Base-by-base conservation (phyloP, 2,113 vertebrate species). In the Brienomyrus longianalis region DNA sequence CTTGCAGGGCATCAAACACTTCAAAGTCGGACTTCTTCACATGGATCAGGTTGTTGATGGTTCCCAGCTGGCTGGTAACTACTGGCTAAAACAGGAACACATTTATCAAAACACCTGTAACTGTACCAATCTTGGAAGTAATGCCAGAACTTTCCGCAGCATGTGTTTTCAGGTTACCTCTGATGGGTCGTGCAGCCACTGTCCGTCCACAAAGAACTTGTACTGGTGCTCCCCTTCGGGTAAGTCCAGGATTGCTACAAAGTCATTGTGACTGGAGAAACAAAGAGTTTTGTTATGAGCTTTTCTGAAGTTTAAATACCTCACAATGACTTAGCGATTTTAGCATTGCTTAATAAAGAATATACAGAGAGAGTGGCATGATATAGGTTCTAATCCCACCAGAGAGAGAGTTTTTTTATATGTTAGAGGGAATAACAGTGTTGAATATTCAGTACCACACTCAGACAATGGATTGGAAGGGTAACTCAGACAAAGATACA, bases 161-260 rank as follows among this genome's bases (percentile, higher is more conserved):
- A 23, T 9, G 23, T 27, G 23, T 13, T 52, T 83, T 84, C 39
- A 62, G 10, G n/a, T 94, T 96, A 99, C 98, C 97, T 99, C 98
- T 17, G 97, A 97, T 0, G 98, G 95, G 92, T 99, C 98, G 54
- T 99, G 97, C 83, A 98, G 95, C 98, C 98, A 99, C 91, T 99
- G 98, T 87, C 98, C 98, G n/a, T 99, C 98, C 92, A 99, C 98
- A 93, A 99, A 99, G 92, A 99, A 99, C 92, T 99, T 99, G 94
- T 99, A 99, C 92, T 99, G 98, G 92, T 99, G 98, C 86, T 99
- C 98, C 90, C 98, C 98, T 93, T 99, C 98, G 0, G 98, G 98
- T 88, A 99, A 96, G 92, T 99, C 98, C 95, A 99, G 93, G 92
- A 99, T 99, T 51, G 98, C 98, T 5, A 99, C 97, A 91, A 99